Evolutionary conservation across 2,797 vertebrate genomes (phyloP).

Genomic region (Mormyrops boulengeri): DNA sequence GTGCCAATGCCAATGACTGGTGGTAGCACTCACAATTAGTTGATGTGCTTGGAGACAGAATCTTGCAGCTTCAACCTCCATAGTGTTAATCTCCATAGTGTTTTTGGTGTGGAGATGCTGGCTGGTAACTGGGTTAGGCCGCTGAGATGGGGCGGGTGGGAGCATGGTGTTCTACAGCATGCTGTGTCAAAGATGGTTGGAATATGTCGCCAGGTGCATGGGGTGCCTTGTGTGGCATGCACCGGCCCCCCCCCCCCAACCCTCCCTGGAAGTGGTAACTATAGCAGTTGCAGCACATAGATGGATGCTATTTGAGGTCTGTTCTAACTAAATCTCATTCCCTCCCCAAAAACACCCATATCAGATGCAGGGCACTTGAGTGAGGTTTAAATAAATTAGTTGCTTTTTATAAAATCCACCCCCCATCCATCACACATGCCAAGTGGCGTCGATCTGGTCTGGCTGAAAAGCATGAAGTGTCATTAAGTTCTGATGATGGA

Average conservation of each 20-base stretch:
- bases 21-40: neutral
- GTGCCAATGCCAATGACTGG: neutral
- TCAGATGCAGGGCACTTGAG: neutral
- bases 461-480: neutral
- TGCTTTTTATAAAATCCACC: neutral
- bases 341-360: neutral
- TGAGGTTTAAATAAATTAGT: neutral
- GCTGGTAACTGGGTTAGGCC: neutral
- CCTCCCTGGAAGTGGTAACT: neutral
- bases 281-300: neutral
- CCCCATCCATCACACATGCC: neutral
- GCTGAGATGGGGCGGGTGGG: neutral
- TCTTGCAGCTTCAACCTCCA: neutral
- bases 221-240: neutral
- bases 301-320: neutral
- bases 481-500: neutral
- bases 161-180: neutral
- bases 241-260: no score
- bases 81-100: neutral
- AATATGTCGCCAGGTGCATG: neutral
- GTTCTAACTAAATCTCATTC: neutral
- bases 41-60: neutral
- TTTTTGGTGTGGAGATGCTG: neutral
- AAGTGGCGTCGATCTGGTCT: neutral
- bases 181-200: neutral